These are phyloP conservation scores for Crossocerus cetratus DNA, from an alignment of 2,888 invertebrate species.

Conservation along the genomic window DNA sequence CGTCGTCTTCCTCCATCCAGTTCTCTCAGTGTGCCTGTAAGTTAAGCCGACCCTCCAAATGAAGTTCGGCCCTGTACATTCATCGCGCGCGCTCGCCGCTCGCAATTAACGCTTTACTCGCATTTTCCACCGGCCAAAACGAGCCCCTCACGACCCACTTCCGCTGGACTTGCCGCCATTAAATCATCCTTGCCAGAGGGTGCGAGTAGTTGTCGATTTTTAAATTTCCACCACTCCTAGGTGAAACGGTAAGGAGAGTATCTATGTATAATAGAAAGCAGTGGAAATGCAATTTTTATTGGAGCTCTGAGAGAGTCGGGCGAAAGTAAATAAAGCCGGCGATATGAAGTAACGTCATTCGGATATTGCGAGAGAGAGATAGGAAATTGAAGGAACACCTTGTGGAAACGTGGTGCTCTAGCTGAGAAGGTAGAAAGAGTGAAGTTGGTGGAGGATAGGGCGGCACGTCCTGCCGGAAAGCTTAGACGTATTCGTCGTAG, in stretches of 20 bases:
- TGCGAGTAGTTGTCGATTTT: not conserved
- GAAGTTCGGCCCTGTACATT: constrained; percentile 41
- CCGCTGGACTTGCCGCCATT: not conserved
- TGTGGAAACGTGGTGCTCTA: too few relatives aligned
- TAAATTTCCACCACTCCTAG: not conserved
- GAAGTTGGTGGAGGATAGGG: not conserved
- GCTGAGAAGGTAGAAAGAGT: not conserved
- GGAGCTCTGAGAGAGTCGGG: too few relatives aligned
- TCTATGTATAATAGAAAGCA: too few relatives aligned
- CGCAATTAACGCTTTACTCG: constrained; percentile 42
- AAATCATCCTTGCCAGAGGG: constrained; percentile 15
- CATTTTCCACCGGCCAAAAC: constrained; percentile 22
- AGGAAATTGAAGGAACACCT: too few relatives aligned
- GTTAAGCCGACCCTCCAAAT: constrained; percentile 42
- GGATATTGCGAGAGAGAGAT: too few relatives aligned
- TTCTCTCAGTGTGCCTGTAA: constrained; percentile 26
- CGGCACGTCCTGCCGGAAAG: not conserved
- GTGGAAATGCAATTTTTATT: too few relatives aligned
- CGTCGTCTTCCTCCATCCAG: constrained; percentile 39
- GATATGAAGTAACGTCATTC: too few relatives aligned
- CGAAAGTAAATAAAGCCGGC: too few relatives aligned
- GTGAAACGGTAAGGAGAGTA: too few relatives aligned
- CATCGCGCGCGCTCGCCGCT: constrained; percentile 33
- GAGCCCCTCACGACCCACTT: constrained; percentile 27
- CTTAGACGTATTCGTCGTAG: not conserved